Base-by-base conservation (phyloP, 2,113 vertebrate species). In the Salvelinus fontinalis region DNA sequence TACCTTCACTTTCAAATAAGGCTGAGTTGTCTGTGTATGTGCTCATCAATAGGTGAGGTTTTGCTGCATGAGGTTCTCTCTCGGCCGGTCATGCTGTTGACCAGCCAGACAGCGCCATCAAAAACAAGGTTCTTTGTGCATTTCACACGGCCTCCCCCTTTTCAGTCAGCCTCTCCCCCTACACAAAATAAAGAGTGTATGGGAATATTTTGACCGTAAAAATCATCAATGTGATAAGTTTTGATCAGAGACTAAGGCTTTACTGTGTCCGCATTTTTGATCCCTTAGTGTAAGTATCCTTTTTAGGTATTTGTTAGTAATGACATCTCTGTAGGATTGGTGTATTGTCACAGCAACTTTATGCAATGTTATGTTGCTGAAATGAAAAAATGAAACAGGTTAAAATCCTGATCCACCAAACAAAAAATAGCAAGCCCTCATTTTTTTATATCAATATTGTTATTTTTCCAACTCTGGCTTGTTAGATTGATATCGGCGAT, bases 81-180 rank as follows among this genome's bases (percentile, higher is more conserved):
- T 77, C 78, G 27, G 71, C 66, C 66, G 27, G 83, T 77, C 82
- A 26, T 75, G 72, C 8, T 44, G 71, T 66, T 77, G 81, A 88
- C 77, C 78, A 79, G 88, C 85, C 87, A 80, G 80, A 85, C 86
- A 84, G 86, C 89, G 91, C 90, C 91, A 90, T 92, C 89, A 87
- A 91, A 92, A 94, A 92, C 90, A 86, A 91, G 88, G 81, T 87
- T 83, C 71, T 79, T 91, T 93, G 91, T 92, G 91, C 91, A 89
- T 87, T 84, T 88, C 72, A 77, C 84, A 84, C 81, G 73, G 67
- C 82, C 83, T 79, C 66, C 74, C 78, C 76, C 81, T 81, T 71
- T 67, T 74, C 81, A 78, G 79, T 85, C 79, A 70, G 39, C 49
- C 66, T 77, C 79, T 73, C 60, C 83, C 69, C 54, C 29, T 2